Percentiles rank a stretch among this genome's conserved stretches.
phyloP scores from a whole-genome alignment of 2,797 vertebrate species.

The Gambelia wislizenii region DNA sequence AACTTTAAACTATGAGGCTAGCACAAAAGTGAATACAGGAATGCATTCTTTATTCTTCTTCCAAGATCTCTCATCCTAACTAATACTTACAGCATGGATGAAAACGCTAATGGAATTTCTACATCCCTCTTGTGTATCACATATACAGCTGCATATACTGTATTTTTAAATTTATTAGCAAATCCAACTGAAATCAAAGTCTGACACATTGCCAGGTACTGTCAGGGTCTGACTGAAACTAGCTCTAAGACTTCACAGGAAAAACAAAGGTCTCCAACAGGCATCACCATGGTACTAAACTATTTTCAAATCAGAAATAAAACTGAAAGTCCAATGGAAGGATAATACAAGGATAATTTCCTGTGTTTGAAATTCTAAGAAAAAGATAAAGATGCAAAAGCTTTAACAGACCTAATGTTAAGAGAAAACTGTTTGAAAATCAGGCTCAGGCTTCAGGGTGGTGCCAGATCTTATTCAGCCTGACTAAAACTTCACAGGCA shows the following conservation, averaged over 20 bases:
- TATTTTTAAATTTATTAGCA: neutral
- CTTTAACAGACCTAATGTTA: no score
- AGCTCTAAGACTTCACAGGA: neutral
- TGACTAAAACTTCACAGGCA: no score
- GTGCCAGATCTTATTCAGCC: no score
- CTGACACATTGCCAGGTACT: no score
- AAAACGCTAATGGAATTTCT: no score
- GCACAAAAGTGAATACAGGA: neutral
- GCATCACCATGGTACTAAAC: neutral
- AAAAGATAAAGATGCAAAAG: no score
- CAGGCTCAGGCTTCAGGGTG: no score
- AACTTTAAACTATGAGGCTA: no score
- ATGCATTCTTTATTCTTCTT: neutral
- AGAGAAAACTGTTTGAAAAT: no score
- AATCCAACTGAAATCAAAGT: neutral
- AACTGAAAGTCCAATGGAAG: neutral
- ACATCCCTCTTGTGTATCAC: no score
- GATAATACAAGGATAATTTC: neutral
- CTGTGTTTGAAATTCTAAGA: neutral
- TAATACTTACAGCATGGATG: no score
- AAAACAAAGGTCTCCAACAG: neutral
- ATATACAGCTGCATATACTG: neutral
- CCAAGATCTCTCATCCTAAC: neutral
- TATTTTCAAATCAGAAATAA: neutral
- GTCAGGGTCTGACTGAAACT: neutral